Conservation (phyloP, 2,888 invertebrate genomes). For the Diogma glabrata region DNA sequence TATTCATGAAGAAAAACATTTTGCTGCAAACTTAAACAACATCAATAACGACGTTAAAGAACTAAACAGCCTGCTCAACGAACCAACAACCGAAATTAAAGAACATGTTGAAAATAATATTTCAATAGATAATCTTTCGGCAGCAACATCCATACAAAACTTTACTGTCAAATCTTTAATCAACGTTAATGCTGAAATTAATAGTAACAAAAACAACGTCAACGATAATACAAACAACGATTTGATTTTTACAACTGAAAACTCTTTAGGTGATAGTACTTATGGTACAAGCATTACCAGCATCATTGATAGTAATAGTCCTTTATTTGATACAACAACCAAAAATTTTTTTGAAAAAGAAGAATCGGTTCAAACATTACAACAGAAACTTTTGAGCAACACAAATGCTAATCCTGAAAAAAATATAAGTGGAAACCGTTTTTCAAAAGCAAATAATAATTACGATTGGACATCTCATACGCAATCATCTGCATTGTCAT, state of each 20-base stretch:
- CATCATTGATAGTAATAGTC: neutral
- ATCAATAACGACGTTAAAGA: neutral
- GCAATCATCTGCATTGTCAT: conserved; percentile 5
- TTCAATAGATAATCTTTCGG: conserved; percentile 13
- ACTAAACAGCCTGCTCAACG: neutral
- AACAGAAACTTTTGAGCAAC: neutral
- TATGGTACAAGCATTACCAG: conserved; percentile 12
- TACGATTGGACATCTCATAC: conserved; percentile 4
- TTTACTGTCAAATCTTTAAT: neutral
- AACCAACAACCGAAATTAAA: neutral
- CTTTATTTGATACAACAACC: conserved; percentile 1
- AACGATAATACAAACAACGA: neutral
- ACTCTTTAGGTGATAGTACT: conserved; percentile 14
- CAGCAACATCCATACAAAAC: conserved; percentile 1
- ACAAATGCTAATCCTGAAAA: neutral
- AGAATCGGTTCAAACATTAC: neutral
- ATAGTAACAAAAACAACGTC: conserved; percentile 13
- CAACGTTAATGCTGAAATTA: conserved; percentile 19
- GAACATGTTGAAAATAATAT: too few relatives aligned
- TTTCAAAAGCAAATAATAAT: neutral
- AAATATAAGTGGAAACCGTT: neutral
- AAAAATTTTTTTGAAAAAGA: neutral
- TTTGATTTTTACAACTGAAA: too few relatives aligned
- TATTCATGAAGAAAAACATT: neutral
- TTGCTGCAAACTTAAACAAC: neutral